Percentiles rank a stretch among this genome's conserved stretches.
Conservation (phyloP, 2,797 vertebrate genomes). For the Atherinosoma microstoma region DNA sequence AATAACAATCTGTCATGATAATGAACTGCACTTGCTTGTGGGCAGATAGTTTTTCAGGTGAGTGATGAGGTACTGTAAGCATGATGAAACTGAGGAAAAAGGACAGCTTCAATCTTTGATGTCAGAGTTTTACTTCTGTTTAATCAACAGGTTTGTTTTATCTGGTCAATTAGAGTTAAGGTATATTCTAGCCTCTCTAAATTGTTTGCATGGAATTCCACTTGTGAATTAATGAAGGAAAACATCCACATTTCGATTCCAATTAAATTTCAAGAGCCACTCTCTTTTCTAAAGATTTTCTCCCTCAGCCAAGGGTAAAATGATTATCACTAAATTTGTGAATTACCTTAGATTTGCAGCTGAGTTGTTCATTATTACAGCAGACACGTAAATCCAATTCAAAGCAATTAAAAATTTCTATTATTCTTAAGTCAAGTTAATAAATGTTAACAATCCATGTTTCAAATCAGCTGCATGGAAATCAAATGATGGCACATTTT, state of each 20-base stretch:
- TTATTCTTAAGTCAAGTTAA: no score
- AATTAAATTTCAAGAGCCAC: background rate
- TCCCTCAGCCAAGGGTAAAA: no score
- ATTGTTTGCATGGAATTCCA: background rate
- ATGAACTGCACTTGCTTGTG: conserved; percentile 22
- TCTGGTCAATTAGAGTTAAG: no score
- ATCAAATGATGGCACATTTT: no score
- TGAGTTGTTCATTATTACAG: no score
- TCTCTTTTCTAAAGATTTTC: background rate
- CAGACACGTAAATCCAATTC: no score
- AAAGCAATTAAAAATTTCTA: no score
- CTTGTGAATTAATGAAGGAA: background rate
- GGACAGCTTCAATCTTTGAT: conserved; percentile 7
- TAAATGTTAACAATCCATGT: no score
- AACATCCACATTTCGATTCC: background rate
- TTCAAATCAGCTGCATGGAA: no score
- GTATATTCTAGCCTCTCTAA: no score
- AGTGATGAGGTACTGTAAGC: conserved; percentile 53
- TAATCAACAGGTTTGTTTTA: no score
- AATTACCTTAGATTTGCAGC: background rate
- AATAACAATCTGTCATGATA: conserved; percentile 8
- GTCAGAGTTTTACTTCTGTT: no score
- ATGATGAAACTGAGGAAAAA: conserved; percentile 74
- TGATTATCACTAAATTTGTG: background rate
- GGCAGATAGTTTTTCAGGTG: conserved; percentile 28